These are phyloP conservation scores for Gobio gobio DNA, from an alignment of 2,113 vertebrate genomes.

Conservation along the genomic window DNA sequence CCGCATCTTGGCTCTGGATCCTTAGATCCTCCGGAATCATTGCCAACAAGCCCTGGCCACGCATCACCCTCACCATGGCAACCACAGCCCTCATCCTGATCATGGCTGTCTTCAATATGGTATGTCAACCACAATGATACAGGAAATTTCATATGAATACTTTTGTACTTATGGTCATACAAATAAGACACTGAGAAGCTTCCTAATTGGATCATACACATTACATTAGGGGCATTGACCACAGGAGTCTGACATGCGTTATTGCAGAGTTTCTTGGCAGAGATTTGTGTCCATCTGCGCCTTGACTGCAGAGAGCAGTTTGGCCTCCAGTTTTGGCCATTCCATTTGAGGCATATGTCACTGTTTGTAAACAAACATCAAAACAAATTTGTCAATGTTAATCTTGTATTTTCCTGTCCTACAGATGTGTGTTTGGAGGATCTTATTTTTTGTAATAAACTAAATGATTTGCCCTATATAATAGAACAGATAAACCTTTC, in stretches of 20 bases:
- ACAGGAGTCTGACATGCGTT: slow-evolving; percentile 15
- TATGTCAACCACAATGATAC: slow-evolving; percentile 64
- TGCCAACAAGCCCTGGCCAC: slow-evolving; percentile 90
- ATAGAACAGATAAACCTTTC: too few relatives aligned
- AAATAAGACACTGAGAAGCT: not conserved
- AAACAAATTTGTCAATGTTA: not conserved
- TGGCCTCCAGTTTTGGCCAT: slow-evolving; percentile 25
- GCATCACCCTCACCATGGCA: slow-evolving; percentile 90
- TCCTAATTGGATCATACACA: not conserved
- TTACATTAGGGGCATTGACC: not conserved
- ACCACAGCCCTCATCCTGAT: slow-evolving; percentile 89
- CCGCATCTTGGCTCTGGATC: slow-evolving; percentile 87
- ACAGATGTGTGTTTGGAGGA: not conserved
- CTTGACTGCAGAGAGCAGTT: slow-evolving; percentile 13
- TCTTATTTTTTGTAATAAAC: too few relatives aligned
- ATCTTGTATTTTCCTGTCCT: slow-evolving; percentile 12
- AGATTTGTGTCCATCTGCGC: slow-evolving; percentile 36
- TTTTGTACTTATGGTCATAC: not conserved
- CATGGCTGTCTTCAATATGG: slow-evolving; percentile 99
- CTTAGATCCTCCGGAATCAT: slow-evolving; percentile 92
- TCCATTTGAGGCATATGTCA: slow-evolving; percentile 11
- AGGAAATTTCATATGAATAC: not conserved
- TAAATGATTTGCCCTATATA: too few relatives aligned
- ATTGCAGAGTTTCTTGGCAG: slow-evolving; percentile 15
- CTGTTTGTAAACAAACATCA: slow-evolving; percentile 45